Evolutionary conservation across 2,797 vertebrate species (phyloP).

Genomic region (Ibycter americanus): DNA sequence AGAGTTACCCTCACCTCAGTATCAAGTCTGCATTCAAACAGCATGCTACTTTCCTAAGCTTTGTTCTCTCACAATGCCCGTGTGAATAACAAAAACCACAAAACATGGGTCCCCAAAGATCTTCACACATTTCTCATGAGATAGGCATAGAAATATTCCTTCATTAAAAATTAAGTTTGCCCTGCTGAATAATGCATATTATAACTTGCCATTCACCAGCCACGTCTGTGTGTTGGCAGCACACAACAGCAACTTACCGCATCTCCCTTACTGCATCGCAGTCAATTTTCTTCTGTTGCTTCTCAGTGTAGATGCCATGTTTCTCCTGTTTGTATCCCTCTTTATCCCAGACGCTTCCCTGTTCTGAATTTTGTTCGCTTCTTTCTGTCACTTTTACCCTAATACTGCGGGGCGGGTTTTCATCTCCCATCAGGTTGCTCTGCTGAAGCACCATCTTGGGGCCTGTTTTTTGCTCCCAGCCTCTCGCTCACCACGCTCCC

Average conservation of each 20-base stretch:
- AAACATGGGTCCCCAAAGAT: neutral
- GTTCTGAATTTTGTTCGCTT: neutral
- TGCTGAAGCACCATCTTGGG: neutral
- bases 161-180: constrained; percentile 49
- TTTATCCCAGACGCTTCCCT: neutral
- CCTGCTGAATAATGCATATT: constrained; percentile 16
- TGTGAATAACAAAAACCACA: neutral
- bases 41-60: neutral
- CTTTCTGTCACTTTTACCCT: neutral
- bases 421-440: neutral
- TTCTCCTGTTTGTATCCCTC: neutral
- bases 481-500: neutral
- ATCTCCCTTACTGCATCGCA: neutral
- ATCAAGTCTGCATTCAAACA: neutral
- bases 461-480: neutral
- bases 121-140: constrained; percentile 12
- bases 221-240: neutral
- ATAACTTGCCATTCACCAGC: neutral
- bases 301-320: neutral
- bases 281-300: neutral
- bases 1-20: neutral
- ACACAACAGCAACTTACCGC: neutral
- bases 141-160: constrained; percentile 8
- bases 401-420: neutral
- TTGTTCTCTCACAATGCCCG: neutral